These are phyloP conservation scores for Spea multiplicata DNA, from an alignment of 2,113 vertebrate species.

Conservation along the genomic window DNA sequence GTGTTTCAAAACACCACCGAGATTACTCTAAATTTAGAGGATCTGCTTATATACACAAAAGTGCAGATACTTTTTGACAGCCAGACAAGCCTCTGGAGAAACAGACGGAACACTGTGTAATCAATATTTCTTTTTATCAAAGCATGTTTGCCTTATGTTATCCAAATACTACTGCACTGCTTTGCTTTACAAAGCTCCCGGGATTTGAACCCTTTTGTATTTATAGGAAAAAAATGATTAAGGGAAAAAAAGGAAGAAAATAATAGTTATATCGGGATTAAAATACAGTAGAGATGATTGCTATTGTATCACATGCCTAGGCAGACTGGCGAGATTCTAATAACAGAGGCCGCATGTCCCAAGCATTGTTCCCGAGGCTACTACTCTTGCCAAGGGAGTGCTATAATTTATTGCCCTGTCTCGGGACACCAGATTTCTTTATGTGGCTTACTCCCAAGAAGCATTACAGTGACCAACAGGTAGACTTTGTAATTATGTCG, in stretches of 20 bases:
- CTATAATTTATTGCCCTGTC: no score
- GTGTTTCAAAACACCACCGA: constrained; percentile 45
- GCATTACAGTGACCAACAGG: no score
- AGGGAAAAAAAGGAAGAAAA: background rate
- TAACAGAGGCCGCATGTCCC: background rate
- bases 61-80: constrained; percentile 43
- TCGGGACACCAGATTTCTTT: no score
- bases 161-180: constrained; percentile 26
- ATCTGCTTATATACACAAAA: constrained; percentile 44
- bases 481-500: no score
- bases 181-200: constrained; percentile 8
- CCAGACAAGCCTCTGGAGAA: constrained; percentile 37
- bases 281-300: background rate
- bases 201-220: constrained; percentile 25
- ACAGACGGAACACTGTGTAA: constrained; percentile 41
- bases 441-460: no score
- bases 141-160: constrained; percentile 40
- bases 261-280: background rate
- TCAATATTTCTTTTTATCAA: constrained; percentile 44
- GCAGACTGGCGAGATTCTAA: background rate
- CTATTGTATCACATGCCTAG: background rate
- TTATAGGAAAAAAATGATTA: constrained; percentile 3
- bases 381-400: background rate
- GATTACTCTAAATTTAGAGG: constrained; percentile 41
- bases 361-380: background rate